Percentiles rank a stretch among this genome's conserved stretches.
Evolutionary conservation across 53 echinoderm and acorn worm genomes (phyloP).

Genomic region (Astropecten irregularis): DNA sequence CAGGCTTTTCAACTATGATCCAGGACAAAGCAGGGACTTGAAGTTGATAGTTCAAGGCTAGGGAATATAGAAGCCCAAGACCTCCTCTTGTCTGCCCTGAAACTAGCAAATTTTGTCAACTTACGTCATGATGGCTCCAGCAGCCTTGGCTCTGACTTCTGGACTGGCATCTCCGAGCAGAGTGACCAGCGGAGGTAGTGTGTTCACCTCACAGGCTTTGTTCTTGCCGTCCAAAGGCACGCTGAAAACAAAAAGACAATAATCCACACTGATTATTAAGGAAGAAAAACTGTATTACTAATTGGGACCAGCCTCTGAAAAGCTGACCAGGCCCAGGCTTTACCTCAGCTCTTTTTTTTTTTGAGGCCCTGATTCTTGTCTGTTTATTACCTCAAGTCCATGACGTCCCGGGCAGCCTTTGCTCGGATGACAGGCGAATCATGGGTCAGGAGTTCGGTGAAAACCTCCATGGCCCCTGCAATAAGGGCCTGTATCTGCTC

Average conservation of each 20-base stretch:
- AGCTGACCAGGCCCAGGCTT: no score
- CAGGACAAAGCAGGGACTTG: no score
- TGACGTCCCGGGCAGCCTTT: constrained; percentile 95
- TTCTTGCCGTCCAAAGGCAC: constrained; percentile 95
- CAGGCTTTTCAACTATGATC: no score
- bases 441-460: constrained; percentile 86
- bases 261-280: no score
- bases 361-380: no score
- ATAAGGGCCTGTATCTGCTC: constrained; percentile 93
- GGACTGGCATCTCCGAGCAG: constrained; percentile 76
- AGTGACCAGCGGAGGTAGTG: constrained; percentile 75
- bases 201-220: constrained; percentile 87
- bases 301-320: no score
- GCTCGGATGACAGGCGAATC: constrained; percentile 81
- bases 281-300: no score
- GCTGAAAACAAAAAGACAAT: constrained; percentile 34
- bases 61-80: no score
- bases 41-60: no score
- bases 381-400: constrained; percentile 98
- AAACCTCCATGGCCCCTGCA: constrained; percentile 97
- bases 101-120: no score
- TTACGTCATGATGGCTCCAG: constrained; percentile 99
- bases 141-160: constrained; percentile 86
- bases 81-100: no score
- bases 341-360: no score